Percentiles rank a stretch among this genome's conserved stretches.
phyloP scores from a whole-genome alignment of 1,140 invertebrate species.

The Bombus vancouverensis region DNA sequence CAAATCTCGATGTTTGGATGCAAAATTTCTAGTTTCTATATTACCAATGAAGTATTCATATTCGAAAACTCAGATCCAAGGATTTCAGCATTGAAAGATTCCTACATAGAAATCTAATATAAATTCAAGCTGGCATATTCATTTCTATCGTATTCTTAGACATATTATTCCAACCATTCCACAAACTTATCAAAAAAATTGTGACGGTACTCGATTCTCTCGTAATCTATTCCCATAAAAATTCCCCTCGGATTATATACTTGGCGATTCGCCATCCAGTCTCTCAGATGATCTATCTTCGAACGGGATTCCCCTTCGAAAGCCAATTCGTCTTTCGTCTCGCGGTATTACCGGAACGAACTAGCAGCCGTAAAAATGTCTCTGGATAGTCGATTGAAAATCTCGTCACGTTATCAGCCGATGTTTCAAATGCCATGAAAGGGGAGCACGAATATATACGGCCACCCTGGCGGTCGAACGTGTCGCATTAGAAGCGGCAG shows the following conservation, averaged over 20 bases:
- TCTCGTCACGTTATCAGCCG: conserved; percentile 10
- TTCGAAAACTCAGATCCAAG: background rate
- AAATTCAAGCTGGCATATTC: background rate
- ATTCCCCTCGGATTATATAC: background rate
- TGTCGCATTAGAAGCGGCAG: conserved; percentile 32
- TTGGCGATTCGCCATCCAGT: background rate
- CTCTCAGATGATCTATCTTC: background rate
- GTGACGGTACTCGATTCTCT: background rate
- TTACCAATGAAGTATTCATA: too few relatives aligned
- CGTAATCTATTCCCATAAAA: background rate
- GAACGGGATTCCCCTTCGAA: background rate
- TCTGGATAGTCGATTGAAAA: conserved; percentile 10
- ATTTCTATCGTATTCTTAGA: background rate
- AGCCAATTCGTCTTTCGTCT: conserved; percentile 2
- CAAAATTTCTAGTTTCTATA: background rate
- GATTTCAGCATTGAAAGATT: too few relatives aligned
- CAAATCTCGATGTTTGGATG: too few relatives aligned
- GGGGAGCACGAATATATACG: background rate
- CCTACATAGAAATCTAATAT: too few relatives aligned
- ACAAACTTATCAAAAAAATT: background rate
- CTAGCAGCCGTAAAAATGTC: conserved; percentile 24
- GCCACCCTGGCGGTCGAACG: conserved; percentile 24
- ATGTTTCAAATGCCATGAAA: background rate
- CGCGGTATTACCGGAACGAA: background rate
- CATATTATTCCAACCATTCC: background rate